Base-by-base conservation (phyloP, 2,888 invertebrate species). In the Meteorus cinctellus region DNA sequence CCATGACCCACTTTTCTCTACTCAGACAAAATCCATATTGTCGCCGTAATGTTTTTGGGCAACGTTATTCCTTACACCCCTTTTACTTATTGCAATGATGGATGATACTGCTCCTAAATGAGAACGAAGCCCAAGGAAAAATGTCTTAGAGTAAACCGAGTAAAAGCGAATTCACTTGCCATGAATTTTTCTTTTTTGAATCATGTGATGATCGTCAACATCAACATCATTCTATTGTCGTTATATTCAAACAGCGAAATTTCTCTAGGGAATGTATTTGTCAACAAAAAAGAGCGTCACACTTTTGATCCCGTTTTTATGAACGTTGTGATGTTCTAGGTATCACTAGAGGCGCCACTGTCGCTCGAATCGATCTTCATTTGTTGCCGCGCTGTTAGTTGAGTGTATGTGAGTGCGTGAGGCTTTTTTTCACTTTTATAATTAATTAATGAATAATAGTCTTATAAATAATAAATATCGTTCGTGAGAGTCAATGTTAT, bases 1-100 rank as follows among this genome's bases (percentile, higher is more conserved):
- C 82, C 82, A 82, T 87, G 87, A 87, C 87, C 87, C 83, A 87
- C 83, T 86, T 87, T 59, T 69, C n/a, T 19, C 29, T 45, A 12
- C 29, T 19, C 16, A 34, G 19, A 31, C 34, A 69, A 69, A 69
- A 69, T 69, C 69, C 69, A 69, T 69, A 69, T 69, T 69, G 19
- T 31, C 24, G 6, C 16, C n/a, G 48, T 48, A n/a, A 48, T 48
- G n/a, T 55, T 19, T 55, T 55, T 55, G 55, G 19, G 19, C 19
- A 55, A 8, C n/a, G 5, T 55, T 55, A 55, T 55, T 19, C 19
- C 19, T 8, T 24, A 55, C 55, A 48, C 48, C 48, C 48, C 48
- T 48, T 16, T 48, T 12, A 10, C 41, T 41, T 41, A 41, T 41
- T 41, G 41, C 0, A 12, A 12, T 41, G 41, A 41, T 41, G 12